Evolutionary conservation across 1,140 invertebrate genomes (phyloP).

Genomic region (Orius laevigatus): DNA sequence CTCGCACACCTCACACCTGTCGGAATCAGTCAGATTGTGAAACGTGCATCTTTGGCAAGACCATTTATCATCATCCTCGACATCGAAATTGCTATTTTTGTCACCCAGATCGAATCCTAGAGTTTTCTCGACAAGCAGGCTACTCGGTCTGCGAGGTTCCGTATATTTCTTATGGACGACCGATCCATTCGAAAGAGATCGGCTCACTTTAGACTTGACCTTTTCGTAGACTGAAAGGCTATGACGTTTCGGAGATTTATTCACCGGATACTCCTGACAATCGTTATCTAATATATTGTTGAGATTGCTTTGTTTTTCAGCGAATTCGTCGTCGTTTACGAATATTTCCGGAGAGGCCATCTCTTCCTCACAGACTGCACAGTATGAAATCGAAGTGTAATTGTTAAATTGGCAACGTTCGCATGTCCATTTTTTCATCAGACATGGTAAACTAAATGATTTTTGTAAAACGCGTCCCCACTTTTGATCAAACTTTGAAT

Average conservation of each 20-base stretch:
- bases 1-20: constrained; percentile 45
- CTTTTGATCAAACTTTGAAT: too few species aligned
- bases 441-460: not conserved
- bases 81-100: constrained; percentile 21
- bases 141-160: constrained; percentile 19
- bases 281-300: constrained; percentile 13
- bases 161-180: constrained; percentile 15
- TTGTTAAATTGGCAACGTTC: not conserved
- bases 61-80: constrained; percentile 27
- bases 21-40: constrained; percentile 31
- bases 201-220: constrained; percentile 38
- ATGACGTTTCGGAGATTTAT: constrained; percentile 33
- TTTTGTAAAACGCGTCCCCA: not conserved
- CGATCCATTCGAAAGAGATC: constrained; percentile 33
- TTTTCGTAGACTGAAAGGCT: constrained; percentile 38
- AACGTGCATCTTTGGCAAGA: constrained; percentile 40
- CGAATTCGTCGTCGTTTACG: constrained; percentile 12
- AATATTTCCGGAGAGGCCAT: constrained; percentile 15
- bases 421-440: constrained; percentile 2
- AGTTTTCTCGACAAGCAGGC: constrained; percentile 17
- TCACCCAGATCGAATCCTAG: constrained; percentile 9
- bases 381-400: constrained; percentile 4
- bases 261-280: constrained; percentile 14
- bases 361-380: constrained; percentile 18
- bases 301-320: constrained; percentile 12